A percentile compares a stretch with the other conserved stretches of the same genome.
phyloP scores from a whole-genome alignment of 2,113 vertebrate species.

The Malaclemys terrapin region DNA sequence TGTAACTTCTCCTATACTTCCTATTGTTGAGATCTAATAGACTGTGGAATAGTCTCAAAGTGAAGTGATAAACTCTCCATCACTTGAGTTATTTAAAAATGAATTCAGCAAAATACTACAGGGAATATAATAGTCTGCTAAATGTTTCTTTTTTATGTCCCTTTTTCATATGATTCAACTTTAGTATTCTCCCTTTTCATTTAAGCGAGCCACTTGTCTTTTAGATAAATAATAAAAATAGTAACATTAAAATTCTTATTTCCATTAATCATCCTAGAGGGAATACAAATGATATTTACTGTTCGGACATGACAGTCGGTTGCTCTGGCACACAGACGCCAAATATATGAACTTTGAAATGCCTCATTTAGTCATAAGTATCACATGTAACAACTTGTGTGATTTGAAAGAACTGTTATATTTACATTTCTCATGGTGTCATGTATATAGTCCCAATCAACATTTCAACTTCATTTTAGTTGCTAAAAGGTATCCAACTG shows the following conservation, averaged over 20 bases:
- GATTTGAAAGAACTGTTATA: conserved; percentile 55
- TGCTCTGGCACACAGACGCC: conserved; percentile 64
- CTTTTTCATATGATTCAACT: background rate
- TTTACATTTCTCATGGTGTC: background rate
- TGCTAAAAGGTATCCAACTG: conserved; percentile 14
- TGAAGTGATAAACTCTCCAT: background rate
- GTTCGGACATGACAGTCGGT: conserved; percentile 59
- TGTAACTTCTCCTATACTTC: background rate
- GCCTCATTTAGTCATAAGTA: conserved; percentile 34
- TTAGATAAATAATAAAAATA: conserved; percentile 20
- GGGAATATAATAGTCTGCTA: background rate
- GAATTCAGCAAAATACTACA: background rate
- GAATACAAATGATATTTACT: conserved; percentile 44
- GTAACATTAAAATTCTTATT: background rate
- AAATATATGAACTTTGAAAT: conserved; percentile 66
- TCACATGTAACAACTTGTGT: conserved; percentile 31
- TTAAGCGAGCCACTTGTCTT: conserved; percentile 16
- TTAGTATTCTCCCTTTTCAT: background rate
- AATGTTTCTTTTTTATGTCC: background rate
- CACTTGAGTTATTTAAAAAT: background rate
- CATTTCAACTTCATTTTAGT: conserved; percentile 47
- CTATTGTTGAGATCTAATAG: background rate
- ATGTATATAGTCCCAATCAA: background rate
- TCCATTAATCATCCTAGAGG: background rate
- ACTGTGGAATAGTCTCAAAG: background rate